Base-by-base conservation (phyloP, 2,888 invertebrate species). In the Cosmia pyralina region DNA sequence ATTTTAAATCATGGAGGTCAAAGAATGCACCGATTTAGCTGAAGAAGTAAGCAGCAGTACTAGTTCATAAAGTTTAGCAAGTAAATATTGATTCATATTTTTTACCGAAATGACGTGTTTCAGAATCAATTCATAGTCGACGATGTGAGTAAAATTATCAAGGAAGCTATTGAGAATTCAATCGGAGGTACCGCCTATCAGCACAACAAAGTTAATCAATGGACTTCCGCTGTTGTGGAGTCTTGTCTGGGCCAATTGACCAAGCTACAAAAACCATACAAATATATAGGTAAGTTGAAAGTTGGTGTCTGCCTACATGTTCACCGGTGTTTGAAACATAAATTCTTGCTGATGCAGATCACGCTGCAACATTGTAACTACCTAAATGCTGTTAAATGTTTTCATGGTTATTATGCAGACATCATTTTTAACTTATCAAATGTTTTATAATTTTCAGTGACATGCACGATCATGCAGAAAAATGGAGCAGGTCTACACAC, bases 401-500 rank as follows among this genome's bases (percentile, higher is more conserved):
- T 52, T 41, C 66, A 38, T 53, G 19, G 59, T 59, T 13, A 11
- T 7, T 38, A 28, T 48, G n/a, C 65, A 55, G 2, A 63, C 46
- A 60, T n/a, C 38, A 60, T 50, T 60, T 41, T n/a, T 11, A n/a
- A 50, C n/a, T 46, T 79, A 48, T 53, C 6, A 48, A 60, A 44
- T 65, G 7, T 46, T 2, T 60, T 84, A 77, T 52, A 22, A 19
- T 72, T 85, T 97, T 71, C 96, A 98, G 99, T 99, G 81, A 99
- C 99, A 22, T 99, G 99, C 94, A 99, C 99, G 87, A 99, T 99
- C 85, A 99, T 99, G 99, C 99, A 99, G 96, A 99, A 99, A 94
- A 99, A 99, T 95, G 99, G 99, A 41, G 99, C 99, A 60, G 99
- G 99, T 38, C 96, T 99, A 82, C 99, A 99, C 95, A 99, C 99